Evolutionary conservation across 2,113 vertebrate genomes (phyloP), one percentile per base, ranked within the genome.

Genomic region (Rhombomys opimus): DNA sequence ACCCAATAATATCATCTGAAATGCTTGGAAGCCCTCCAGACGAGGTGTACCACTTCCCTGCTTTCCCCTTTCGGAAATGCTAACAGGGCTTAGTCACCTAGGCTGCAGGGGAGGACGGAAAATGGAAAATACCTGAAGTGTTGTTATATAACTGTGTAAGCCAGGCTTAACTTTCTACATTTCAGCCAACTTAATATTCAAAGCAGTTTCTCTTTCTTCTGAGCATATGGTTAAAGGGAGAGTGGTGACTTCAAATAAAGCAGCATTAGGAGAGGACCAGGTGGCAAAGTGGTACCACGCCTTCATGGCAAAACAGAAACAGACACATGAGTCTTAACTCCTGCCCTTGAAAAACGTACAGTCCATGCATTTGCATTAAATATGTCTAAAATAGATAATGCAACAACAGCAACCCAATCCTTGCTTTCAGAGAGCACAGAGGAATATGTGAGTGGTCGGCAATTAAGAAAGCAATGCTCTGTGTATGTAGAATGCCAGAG

Each of bases 101-200:
- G 59, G 46, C 65, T 82, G 68, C 35, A 76, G 50, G 68, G 95
- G 82, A 81, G 63, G 20, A 95, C 27, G 25, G 59, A 95, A 96
- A 94, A 87, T 72, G 86, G 90, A 97, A 97, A 97, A 95, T 95
- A 76, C n/a, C 89, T 96, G 81, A 94, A 93, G 70, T 94, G 89
- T 90, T 89, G 84, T n/a, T 89, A 35, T 65, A 20, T 32, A 46
- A 68, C 17, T 93, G 12, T 70, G 84, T 75, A 82, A 94, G 38
- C 52, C 90, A 94, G 76, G 54, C 38, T 95, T 94, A 41, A 50
- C 78, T 65, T 89, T 77, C 77, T 77, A 32, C 65, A 17, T 35
- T 82, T 94, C 54, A 4, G 89, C 88, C 90, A 93, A 95, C 68
- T 96, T 81, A 93, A 95, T 94, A 94, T 95, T 93, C 72, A 94